These are phyloP conservation scores for Eulithis testata DNA, from an alignment of 2,888 invertebrate genomes.

Conservation along the genomic window DNA sequence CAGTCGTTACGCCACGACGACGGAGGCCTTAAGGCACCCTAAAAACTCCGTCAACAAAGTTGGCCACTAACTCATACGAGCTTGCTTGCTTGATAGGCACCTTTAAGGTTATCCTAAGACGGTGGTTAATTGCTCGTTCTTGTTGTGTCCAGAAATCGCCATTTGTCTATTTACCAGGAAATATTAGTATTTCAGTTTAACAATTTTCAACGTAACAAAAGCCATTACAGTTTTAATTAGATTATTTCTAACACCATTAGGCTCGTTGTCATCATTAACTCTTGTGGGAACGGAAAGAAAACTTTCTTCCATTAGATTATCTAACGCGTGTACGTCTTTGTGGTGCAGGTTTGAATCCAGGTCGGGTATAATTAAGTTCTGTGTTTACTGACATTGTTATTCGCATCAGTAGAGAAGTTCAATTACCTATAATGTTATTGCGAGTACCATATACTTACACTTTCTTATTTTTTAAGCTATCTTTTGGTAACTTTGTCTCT, in stretches of 20 bases:
- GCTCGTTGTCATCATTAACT: slow-evolving; percentile 12
- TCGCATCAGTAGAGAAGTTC: background rate
- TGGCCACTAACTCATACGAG: too few relatives aligned
- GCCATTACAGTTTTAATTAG: slow-evolving; percentile 28
- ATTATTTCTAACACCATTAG: slow-evolving; percentile 23
- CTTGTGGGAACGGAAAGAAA: slow-evolving; percentile 48
- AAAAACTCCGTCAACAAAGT: too few relatives aligned
- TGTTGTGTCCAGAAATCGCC: too few relatives aligned
- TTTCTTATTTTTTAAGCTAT: background rate
- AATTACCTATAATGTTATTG: background rate
- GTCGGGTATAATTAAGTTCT: slow-evolving; percentile 62
- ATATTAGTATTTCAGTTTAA: too few relatives aligned
- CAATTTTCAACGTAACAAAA: background rate
- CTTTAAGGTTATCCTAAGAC: too few relatives aligned
- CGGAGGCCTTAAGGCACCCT: too few relatives aligned
- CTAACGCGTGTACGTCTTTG: slow-evolving; percentile 40
- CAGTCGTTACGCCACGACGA: too few relatives aligned
- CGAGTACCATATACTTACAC: background rate
- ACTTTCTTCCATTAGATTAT: slow-evolving; percentile 48
- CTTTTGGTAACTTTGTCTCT: too few relatives aligned
- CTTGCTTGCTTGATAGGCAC: too few relatives aligned
- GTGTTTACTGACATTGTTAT: slow-evolving; percentile 23
- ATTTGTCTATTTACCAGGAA: too few relatives aligned
- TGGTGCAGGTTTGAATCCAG: slow-evolving; percentile 50
- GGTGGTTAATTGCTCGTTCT: too few relatives aligned